Evolutionary conservation across 2,113 vertebrate genomes (phyloP).

Genomic region (Paradoxurus hermaphroditus): DNA sequence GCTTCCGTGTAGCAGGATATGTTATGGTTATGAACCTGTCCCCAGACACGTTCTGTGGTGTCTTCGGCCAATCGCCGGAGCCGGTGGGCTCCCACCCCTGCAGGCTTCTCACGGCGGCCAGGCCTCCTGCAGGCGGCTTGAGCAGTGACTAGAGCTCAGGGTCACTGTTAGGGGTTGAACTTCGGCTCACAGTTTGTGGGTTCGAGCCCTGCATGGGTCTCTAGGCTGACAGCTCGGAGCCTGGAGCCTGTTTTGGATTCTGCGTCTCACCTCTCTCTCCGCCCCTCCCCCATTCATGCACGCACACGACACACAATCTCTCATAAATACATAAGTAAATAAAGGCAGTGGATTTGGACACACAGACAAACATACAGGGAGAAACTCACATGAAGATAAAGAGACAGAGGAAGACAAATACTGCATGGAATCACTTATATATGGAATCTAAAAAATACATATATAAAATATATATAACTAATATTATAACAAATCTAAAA

Average conservation of each 20-base stretch:
- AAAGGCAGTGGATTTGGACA: not conserved
- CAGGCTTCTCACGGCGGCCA: fast-evolving
- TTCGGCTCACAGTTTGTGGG: too few species aligned
- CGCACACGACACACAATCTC: too few species aligned
- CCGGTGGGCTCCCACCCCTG: too few species aligned
- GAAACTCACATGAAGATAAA: not conserved
- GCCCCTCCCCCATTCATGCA: too few species aligned
- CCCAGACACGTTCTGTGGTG: not conserved
- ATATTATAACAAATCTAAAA: too few species aligned
- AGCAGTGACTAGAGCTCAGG: not conserved
- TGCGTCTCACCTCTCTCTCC: too few species aligned
- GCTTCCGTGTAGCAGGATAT: not conserved
- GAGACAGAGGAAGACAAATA: not conserved
- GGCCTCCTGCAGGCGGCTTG: not conserved
- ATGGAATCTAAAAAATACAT: not conserved
- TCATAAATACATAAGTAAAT: too few species aligned
- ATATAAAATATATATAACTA: too few species aligned
- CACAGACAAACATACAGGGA: not conserved
- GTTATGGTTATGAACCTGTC: not conserved
- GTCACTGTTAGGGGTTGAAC: not conserved
- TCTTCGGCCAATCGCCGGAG: not conserved
- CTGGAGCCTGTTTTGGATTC: too few species aligned
- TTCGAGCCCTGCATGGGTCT: too few species aligned
- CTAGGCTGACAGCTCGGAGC: too few species aligned
- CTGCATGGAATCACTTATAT: not conserved